phyloP scores from a whole-genome alignment of 2,888 invertebrate species.

The Coecobrya sp. region DNA sequence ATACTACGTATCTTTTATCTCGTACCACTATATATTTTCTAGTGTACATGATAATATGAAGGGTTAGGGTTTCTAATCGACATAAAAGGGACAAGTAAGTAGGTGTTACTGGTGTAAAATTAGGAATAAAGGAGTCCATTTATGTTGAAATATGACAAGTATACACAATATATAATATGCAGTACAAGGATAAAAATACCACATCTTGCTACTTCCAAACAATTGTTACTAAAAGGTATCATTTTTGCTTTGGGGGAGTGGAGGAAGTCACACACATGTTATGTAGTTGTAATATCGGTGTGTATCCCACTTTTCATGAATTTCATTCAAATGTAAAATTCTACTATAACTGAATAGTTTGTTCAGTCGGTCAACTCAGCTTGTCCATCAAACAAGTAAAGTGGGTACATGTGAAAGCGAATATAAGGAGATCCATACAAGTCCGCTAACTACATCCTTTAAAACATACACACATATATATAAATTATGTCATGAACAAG shows the following conservation, averaged over 20 bases:
- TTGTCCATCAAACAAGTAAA: constrained; percentile 30
- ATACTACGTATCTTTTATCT: constrained; percentile 25
- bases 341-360: neutral
- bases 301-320: too few species aligned
- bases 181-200: constrained; percentile 34
- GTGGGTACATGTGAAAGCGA: neutral
- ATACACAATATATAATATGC: neutral
- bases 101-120: constrained; percentile 71
- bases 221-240: constrained; percentile 37
- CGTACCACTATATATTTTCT: neutral
- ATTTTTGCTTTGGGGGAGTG: constrained; percentile 20
- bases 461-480: too few species aligned
- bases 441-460: too few species aligned
- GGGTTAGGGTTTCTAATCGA: constrained; percentile 46
- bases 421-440: too few species aligned
- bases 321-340: neutral
- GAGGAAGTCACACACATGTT: constrained; percentile 33
- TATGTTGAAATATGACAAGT: constrained; percentile 6
- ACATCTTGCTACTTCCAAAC: constrained; percentile 32
- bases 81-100: constrained; percentile 68
- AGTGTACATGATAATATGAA: neutral
- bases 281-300: neutral
- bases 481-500: too few species aligned
- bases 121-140: constrained; percentile 53
- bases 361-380: neutral